Evolutionary conservation across 2,888 invertebrate genomes (phyloP), one percentile per base, ranked within the genome.

Genomic region (Monochamus alternatus): DNA sequence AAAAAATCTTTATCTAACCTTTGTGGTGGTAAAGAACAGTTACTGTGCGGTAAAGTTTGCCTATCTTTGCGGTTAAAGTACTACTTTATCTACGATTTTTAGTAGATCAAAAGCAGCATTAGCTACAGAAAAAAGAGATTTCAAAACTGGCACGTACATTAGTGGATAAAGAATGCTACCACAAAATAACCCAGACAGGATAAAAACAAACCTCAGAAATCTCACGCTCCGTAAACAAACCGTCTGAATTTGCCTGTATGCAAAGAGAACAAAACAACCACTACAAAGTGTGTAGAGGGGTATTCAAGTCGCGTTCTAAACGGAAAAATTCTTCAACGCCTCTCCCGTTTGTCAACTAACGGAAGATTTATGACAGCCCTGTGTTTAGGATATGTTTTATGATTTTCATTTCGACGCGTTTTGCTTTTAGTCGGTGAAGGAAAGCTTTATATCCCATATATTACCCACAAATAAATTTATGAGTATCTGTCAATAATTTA

Each of bases 201-300:
- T 69, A 30, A 59, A 69, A 69, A 69, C 59, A 58, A 22, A 58
- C 52, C 38, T 31, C 30, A 44, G 22, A 43, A 44, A 69, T 59
- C 59, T 38, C 58, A 69, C 68, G 58, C 38, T 69, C 44, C 12
- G 44, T 59, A 69, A 69, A 69, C 68, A 69, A 59, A 55, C 68
- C 30, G 43, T 69, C 59, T 59, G 55, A 59, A 59, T 69, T 60
- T 32, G n/a, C 31, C n/a, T 67, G 38, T 38, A n/a, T 59, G 59
- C 30, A 59, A 69, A 69, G 22, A 69, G 58, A 67, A 67, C 38
- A 38, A 38, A 5, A 38, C 58, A 67, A n/a, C 52, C 38, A 14
- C 67, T 66, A 66, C 55, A 52, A 32, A 59, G 22, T 22, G 38
- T 38, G 38, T 44, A 59, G 59, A 7, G 22, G 12, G 68, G 43